These are phyloP conservation scores for Tetanocera ferruginea DNA, from an alignment of 2,888 invertebrate genomes.

Conservation along the genomic window DNA sequence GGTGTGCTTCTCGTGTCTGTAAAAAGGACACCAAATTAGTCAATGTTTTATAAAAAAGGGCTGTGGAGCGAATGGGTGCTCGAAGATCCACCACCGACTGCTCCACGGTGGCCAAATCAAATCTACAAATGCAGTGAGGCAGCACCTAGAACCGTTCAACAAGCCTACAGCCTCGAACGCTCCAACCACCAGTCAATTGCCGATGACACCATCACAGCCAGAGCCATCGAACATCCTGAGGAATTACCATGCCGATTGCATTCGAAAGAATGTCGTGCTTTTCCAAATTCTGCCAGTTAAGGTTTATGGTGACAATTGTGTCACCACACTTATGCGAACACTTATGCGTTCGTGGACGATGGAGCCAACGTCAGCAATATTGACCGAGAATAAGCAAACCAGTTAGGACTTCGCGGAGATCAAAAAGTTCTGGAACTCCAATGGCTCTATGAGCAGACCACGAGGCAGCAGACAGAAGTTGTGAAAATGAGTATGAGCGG, in stretches of 20 bases:
- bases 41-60: not conserved
- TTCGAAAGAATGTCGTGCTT: not conserved
- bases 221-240: not conserved
- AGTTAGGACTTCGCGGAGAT: not conserved
- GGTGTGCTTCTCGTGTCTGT: conserved; percentile 36
- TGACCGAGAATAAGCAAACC: not conserved
- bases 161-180: not conserved
- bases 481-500: not conserved
- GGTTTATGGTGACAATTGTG: not conserved
- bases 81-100: not conserved
- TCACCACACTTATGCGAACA: too few relatives aligned
- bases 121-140: not conserved
- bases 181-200: not conserved
- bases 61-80: not conserved
- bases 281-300: not conserved
- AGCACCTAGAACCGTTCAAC: too few relatives aligned
- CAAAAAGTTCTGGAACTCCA: not conserved
- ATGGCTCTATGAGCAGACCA: not conserved
- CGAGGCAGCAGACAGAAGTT: not conserved
- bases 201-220: not conserved
- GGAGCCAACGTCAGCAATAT: not conserved
- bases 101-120: not conserved
- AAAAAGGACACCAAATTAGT: conserved; percentile 19
- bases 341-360: conserved; percentile 2
- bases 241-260: not conserved